phyloP scores from a whole-genome alignment of 1,140 invertebrate genomes.

The Pseudomyrmex sp. region DNA sequence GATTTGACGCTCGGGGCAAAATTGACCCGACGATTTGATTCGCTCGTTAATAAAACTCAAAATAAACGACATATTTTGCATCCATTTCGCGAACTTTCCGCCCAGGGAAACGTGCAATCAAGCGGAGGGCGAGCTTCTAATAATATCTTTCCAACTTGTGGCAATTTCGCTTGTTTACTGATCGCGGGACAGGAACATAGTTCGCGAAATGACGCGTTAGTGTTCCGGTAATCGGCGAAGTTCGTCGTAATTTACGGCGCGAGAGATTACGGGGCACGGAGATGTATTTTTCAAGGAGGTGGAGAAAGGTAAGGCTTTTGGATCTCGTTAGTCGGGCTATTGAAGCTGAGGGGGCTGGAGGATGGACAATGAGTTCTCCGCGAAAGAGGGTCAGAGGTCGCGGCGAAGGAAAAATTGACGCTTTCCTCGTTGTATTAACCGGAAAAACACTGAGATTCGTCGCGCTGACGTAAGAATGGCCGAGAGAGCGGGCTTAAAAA shows the following conservation, averaged over 20 bases:
- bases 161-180: background rate
- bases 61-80: background rate
- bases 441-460: slow-evolving; percentile 63
- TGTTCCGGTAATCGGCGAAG: background rate
- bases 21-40: too few relatives aligned
- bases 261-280: background rate
- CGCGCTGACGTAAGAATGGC: slow-evolving; percentile 61
- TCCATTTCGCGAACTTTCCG: background rate
- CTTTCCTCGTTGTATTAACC: slow-evolving; percentile 3
- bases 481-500: slow-evolving; percentile 60
- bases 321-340: background rate
- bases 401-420: background rate
- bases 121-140: background rate
- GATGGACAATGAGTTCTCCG: background rate
- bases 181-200: background rate
- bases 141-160: background rate
- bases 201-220: background rate
- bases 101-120: background rate
- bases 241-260: background rate
- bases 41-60: too few relatives aligned
- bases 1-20: too few relatives aligned
- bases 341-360: too few relatives aligned
- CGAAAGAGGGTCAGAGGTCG: background rate
- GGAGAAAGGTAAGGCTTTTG: too few relatives aligned
- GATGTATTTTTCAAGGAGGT: background rate